Conservation (phyloP, 2,797 vertebrate genomes). For the Rhabdophis nuchalis region DNA sequence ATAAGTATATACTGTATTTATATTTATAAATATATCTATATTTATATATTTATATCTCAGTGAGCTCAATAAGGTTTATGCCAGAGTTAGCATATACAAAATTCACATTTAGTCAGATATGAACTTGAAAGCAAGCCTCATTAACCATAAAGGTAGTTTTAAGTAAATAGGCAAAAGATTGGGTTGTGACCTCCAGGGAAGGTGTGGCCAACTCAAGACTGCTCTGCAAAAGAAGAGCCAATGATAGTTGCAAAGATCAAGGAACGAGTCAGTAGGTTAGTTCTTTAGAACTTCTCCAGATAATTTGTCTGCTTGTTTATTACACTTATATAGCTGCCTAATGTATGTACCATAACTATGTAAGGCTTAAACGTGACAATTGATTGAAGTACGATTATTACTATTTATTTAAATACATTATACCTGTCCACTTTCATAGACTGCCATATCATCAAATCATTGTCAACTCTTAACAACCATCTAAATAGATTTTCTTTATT, state of each 20-base stretch:
- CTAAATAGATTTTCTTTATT: not conserved
- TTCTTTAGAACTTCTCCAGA: not conserved
- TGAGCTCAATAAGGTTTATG: not conserved
- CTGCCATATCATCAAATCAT: not conserved
- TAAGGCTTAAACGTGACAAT: not conserved
- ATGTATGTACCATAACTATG: not conserved
- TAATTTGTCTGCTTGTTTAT: not conserved
- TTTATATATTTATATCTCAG: not conserved
- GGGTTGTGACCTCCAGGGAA: not conserved
- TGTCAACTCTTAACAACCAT: not conserved
- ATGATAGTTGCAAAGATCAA: not conserved
- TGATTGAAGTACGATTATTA: not conserved
- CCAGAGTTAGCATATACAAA: not conserved
- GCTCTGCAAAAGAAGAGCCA: not conserved
- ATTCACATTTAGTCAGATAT: not conserved
- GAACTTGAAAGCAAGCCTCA: not conserved
- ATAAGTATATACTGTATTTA: not conserved
- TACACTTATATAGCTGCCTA: not conserved
- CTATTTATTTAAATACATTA: not conserved
- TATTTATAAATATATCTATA: too few species aligned
- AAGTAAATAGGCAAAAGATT: not conserved
- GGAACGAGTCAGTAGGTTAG: not conserved
- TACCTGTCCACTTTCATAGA: not conserved
- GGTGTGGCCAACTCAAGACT: not conserved
- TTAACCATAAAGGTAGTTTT: not conserved